Evolutionary conservation across 2,113 vertebrate genomes (phyloP).

Genomic region (Hymenochirus boettgeri): DNA sequence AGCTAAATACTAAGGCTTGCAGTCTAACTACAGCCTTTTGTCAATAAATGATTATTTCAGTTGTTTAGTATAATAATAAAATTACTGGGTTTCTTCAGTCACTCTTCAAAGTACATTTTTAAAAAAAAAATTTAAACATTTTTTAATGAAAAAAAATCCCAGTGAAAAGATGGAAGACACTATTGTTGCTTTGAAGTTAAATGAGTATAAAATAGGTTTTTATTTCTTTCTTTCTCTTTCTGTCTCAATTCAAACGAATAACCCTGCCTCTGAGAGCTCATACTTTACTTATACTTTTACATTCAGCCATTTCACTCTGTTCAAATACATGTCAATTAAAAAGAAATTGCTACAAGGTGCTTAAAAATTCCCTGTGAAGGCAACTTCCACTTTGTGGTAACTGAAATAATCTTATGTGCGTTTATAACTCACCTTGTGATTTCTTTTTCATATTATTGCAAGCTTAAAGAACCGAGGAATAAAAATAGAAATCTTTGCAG

Average conservation of each 20-base stretch:
- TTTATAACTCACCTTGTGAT: slow-evolving; percentile 68
- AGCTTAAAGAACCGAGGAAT: slow-evolving; percentile 63
- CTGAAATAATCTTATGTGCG: slow-evolving; percentile 60
- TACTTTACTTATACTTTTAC: slow-evolving; percentile 22
- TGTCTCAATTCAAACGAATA: background rate
- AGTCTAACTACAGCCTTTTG: background rate
- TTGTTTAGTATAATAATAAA: slow-evolving; percentile 35
- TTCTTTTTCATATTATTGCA: slow-evolving; percentile 64
- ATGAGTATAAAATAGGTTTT: background rate
- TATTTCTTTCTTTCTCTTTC: background rate
- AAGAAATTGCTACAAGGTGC: slow-evolving; percentile 65
- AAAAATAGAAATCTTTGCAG: slow-evolving; percentile 49
- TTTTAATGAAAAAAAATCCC: slow-evolving; percentile 36
- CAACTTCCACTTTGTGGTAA: slow-evolving; percentile 61
- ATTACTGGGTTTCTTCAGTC: slow-evolving; percentile 40
- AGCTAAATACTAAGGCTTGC: slow-evolving; percentile 28
- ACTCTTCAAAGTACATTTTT: slow-evolving; percentile 30
- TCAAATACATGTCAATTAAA: slow-evolving; percentile 11
- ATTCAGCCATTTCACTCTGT: slow-evolving; percentile 40
- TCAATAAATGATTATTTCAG: slow-evolving; percentile 19
- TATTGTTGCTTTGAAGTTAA: slow-evolving; percentile 16
- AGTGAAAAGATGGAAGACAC: background rate
- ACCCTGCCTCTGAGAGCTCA: background rate
- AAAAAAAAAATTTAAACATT: slow-evolving; percentile 36
- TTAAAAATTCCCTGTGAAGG: slow-evolving; percentile 62